Percentiles rank a stretch among this genome's conserved stretches.
Evolutionary conservation across 2,888 invertebrate genomes (phyloP).

Genomic region (Heterodera filipjevi): DNA sequence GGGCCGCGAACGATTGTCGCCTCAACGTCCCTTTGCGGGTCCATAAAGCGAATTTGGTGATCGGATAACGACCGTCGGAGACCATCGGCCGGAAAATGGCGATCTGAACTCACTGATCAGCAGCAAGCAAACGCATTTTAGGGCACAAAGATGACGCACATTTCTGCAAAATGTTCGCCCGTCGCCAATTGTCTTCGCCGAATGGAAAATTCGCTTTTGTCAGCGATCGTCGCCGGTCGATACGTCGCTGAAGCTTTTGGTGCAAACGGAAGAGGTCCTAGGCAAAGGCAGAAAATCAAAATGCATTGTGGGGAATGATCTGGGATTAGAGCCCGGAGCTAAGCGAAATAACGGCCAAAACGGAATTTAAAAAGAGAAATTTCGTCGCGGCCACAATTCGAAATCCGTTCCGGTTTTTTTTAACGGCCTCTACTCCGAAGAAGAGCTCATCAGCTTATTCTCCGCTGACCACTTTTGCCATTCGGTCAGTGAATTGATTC

Average conservation of each 20-base stretch:
- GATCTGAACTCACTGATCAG: not conserved
- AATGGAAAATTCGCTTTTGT: constrained; percentile 20
- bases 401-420: too few species aligned
- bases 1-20: not conserved
- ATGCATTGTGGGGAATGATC: not conserved
- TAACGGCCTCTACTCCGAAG: too few species aligned
- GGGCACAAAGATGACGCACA: not conserved
- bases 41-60: constrained; percentile 26
- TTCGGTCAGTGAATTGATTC: not conserved
- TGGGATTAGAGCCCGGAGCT: too few species aligned
- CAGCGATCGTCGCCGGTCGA: constrained; percentile 8
- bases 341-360: too few species aligned
- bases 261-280: constrained; percentile 11
- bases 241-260: constrained; percentile 19
- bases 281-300: not conserved
- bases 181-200: constrained; percentile 5
- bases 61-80: constrained; percentile 20
- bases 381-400: too few species aligned
- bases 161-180: constrained; percentile 23
- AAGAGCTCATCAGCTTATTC: too few species aligned
- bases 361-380: too few species aligned
- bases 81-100: not conserved
- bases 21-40: constrained; percentile 24
- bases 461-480: too few species aligned
- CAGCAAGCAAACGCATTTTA: not conserved